phyloP scores from a whole-genome alignment of 2,888 invertebrate species.

The Pristionchus maxplancki region DNA sequence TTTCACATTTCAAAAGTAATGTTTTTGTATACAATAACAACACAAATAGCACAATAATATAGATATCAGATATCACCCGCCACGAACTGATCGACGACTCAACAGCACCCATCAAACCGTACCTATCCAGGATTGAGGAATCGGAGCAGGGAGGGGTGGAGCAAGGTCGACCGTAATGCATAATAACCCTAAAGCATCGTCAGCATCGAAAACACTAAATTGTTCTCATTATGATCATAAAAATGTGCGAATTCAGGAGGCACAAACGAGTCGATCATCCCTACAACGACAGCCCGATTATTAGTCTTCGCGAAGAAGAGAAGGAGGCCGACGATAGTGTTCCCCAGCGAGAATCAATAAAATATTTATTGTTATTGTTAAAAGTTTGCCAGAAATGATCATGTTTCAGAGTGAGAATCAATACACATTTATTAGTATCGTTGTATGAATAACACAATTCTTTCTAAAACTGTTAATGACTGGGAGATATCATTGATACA shows the following conservation, averaged over 20 bases:
- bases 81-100: slow-evolving; percentile 12
- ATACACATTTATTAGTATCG: too few relatives aligned
- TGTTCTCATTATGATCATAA: too few relatives aligned
- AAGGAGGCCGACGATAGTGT: background rate
- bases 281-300: background rate
- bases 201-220: too few relatives aligned
- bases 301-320: slow-evolving; percentile 30
- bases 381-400: too few relatives aligned
- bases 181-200: too few relatives aligned
- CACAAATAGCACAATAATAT: too few relatives aligned
- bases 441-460: too few relatives aligned
- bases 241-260: background rate
- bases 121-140: background rate
- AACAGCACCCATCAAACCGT: background rate
- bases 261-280: background rate
- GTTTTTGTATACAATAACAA: too few relatives aligned
- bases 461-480: too few relatives aligned
- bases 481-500: too few relatives aligned
- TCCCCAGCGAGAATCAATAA: background rate
- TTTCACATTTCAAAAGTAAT: background rate
- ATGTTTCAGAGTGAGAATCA: too few relatives aligned
- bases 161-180: background rate
- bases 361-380: background rate
- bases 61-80: slow-evolving; percentile 26
- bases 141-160: background rate